Conservation (phyloP, 2,113 vertebrate species). For the rat (Rattus norvegicus) region GRCr8 NC_086019.1:213464001-213464500, state of each 20-base stretch:
- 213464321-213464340: background rate
- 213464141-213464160: background rate
- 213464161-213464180: background rate
- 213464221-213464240: too few species aligned
- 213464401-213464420: background rate
- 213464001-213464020: background rate
- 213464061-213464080: background rate
- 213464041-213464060: background rate
- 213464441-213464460: background rate
- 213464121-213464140: background rate
- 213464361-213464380: background rate
- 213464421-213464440: background rate
- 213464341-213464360: background rate
- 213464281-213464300: background rate
- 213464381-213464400: background rate
- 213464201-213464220: background rate
- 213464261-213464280: background rate
- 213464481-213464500: background rate
- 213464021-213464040: background rate
- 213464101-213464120: background rate
- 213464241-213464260: background rate
- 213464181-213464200: background rate
- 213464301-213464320: background rate
- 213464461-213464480: background rate
- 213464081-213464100: background rate